Conservation (phyloP, 2,888 invertebrate species). For the Drosophila subsilvestris region DNA sequence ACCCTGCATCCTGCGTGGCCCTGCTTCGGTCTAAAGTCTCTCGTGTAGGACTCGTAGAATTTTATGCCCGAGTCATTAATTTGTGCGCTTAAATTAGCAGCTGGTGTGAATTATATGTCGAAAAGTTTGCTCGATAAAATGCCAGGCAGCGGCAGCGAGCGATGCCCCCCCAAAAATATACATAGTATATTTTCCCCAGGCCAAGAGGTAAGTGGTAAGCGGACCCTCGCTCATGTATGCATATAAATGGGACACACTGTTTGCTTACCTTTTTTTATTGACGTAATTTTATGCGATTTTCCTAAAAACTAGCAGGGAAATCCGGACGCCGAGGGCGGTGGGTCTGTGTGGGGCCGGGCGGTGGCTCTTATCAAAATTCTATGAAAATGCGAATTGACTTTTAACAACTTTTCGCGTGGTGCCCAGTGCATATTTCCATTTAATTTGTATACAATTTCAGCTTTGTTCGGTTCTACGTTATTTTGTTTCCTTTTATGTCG, state of each 20-base stretch:
- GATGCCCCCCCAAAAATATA: slow-evolving; percentile 9
- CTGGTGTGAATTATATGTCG: slow-evolving; percentile 75
- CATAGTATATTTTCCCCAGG: slow-evolving; percentile 7
- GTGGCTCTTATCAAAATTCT: slow-evolving; percentile 60
- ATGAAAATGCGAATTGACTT: slow-evolving; percentile 79
- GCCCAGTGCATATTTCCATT: slow-evolving; percentile 62
- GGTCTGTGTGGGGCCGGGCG: not conserved
- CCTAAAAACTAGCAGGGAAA: slow-evolving; percentile 56
- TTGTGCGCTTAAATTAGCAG: slow-evolving; percentile 74
- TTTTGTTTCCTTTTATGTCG: slow-evolving; percentile 45
- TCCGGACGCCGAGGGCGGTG: slow-evolving; percentile 6
- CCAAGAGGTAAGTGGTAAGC: slow-evolving; percentile 12
- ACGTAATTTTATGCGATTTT: slow-evolving; percentile 68
- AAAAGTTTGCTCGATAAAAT: slow-evolving; percentile 78
- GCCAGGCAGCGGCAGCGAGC: slow-evolving; percentile 13
- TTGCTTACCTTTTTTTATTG: slow-evolving; percentile 73
- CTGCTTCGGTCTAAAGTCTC: slow-evolving; percentile 14
- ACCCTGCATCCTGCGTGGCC: not conserved
- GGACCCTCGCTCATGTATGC: slow-evolving; percentile 30
- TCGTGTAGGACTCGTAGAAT: slow-evolving; percentile 37
- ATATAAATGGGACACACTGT: slow-evolving; percentile 41
- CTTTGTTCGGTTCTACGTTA: slow-evolving; percentile 8
- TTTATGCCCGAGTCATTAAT: slow-evolving; percentile 68
- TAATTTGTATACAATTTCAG: slow-evolving; percentile 74
- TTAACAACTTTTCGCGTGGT: slow-evolving; percentile 71